These are phyloP conservation scores for Phalacrocorax brasilianus DNA, from an alignment of 2,113 vertebrate species.

Conservation along the genomic window DNA sequence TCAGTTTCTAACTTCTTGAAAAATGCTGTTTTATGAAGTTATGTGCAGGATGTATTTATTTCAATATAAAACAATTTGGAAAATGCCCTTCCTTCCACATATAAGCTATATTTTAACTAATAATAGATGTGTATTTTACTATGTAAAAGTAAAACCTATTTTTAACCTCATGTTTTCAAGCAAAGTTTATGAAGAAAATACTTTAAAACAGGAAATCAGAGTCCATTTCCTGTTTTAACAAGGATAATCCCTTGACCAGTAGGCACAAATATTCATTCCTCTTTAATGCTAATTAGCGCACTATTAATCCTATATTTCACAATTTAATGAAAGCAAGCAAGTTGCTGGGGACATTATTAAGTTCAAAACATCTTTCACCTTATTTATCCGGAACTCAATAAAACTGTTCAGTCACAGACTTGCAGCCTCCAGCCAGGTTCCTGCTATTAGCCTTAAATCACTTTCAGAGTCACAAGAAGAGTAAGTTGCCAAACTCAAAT, in stretches of 20 bases:
- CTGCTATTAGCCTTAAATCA: slow-evolving; percentile 36
- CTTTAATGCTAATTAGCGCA: slow-evolving; percentile 15
- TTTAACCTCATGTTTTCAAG: slow-evolving; percentile 16
- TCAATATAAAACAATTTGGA: neutral
- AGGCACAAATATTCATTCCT: slow-evolving; percentile 32
- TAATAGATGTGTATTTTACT: neutral
- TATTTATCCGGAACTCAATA: slow-evolving; percentile 32
- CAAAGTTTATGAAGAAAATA: slow-evolving; percentile 36
- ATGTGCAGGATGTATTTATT: neutral
- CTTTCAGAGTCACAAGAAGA: slow-evolving; percentile 27
- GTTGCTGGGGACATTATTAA: neutral
- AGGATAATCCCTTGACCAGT: slow-evolving; percentile 49
- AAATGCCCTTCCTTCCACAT: neutral
- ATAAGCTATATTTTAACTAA: neutral
- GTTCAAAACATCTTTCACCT: slow-evolving; percentile 30
- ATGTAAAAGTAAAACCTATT: slow-evolving; percentile 18
- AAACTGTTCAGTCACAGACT: slow-evolving; percentile 49
- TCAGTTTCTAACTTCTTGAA: neutral
- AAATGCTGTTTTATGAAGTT: neutral
- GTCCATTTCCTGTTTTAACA: slow-evolving; percentile 55
- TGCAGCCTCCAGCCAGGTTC: slow-evolving; percentile 34
- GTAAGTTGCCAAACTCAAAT: slow-evolving; percentile 4
- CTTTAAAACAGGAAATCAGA: slow-evolving; percentile 35
- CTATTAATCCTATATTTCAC: neutral
- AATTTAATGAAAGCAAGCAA: slow-evolving; percentile 25